Evolutionary conservation across 2,797 vertebrate species (phyloP).

Genomic region (Crenichthys baileyi): DNA sequence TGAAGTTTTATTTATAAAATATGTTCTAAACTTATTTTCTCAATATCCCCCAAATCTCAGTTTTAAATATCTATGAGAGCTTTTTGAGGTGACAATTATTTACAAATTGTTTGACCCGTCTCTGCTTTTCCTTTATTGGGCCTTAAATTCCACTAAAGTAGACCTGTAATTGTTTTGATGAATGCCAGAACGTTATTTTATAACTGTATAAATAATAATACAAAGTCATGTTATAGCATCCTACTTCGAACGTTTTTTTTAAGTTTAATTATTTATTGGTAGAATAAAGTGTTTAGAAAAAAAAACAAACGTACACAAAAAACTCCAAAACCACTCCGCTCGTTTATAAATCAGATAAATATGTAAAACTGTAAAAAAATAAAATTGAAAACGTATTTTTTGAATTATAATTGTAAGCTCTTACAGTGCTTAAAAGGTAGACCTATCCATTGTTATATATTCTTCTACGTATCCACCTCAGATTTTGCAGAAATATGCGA

Average conservation of each 20-base stretch:
- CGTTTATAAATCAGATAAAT: neutral
- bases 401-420: neutral
- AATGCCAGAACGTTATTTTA: neutral
- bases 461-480: neutral
- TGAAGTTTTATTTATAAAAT: neutral
- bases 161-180: neutral
- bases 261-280: neutral
- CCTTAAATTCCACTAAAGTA: neutral
- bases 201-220: neutral
- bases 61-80: neutral
- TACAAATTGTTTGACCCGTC: neutral
- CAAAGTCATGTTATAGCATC: neutral
- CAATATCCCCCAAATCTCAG: neutral
- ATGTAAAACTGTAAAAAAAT: neutral
- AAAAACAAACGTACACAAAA: neutral
- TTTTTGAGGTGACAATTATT: neutral
- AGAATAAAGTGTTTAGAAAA: neutral
- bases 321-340: neutral
- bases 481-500: neutral
- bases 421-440: neutral
- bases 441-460: neutral
- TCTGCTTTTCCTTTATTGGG: neutral
- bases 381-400: neutral
- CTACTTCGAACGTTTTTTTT: neutral
- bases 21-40: neutral